Conservation (phyloP, 2,113 vertebrate genomes). For the Paratilapia polleni region DNA sequence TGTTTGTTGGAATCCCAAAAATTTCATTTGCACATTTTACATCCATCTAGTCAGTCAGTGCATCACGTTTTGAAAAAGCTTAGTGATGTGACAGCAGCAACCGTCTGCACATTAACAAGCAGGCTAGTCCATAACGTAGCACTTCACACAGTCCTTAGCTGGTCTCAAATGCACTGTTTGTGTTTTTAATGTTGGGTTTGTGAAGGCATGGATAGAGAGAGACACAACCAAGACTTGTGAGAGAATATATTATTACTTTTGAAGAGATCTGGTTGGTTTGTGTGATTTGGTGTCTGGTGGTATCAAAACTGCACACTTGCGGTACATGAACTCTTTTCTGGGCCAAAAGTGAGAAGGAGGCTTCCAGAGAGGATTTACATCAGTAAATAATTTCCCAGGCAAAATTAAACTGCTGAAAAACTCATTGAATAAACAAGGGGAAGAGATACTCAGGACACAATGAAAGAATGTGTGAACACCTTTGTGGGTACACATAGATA, state of each 20-base stretch:
- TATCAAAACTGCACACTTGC: conserved; percentile 37
- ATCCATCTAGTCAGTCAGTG: not conserved
- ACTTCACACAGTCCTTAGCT: not conserved
- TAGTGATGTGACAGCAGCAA: not conserved
- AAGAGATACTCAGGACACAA: not conserved
- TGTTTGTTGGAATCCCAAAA: not conserved
- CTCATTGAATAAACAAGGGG: conserved; percentile 8
- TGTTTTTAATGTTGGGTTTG: conserved; percentile 37
- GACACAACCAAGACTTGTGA: conserved; percentile 25
- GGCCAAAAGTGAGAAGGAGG: conserved; percentile 21
- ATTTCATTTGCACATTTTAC: not conserved
- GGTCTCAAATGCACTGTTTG: conserved; percentile 23
- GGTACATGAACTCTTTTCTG: not conserved
- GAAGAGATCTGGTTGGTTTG: conserved; percentile 35
- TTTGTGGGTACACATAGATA: not conserved
- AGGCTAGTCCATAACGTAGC: not conserved
- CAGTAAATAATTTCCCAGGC: conserved; percentile 7
- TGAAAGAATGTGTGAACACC: conserved; percentile 6
- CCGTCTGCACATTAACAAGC: not conserved
- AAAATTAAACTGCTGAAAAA: conserved; percentile 41
- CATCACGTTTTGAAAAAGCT: not conserved
- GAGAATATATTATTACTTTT: conserved; percentile 43
- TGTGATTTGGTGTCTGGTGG: conserved; percentile 13
- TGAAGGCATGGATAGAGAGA: conserved; percentile 3
- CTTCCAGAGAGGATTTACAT: conserved; percentile 26